A percentile compares a stretch with the other conserved stretches of the same genome.
phyloP scores from a whole-genome alignment of 2,797 vertebrate genomes.

The Bufotes viridis region DNA sequence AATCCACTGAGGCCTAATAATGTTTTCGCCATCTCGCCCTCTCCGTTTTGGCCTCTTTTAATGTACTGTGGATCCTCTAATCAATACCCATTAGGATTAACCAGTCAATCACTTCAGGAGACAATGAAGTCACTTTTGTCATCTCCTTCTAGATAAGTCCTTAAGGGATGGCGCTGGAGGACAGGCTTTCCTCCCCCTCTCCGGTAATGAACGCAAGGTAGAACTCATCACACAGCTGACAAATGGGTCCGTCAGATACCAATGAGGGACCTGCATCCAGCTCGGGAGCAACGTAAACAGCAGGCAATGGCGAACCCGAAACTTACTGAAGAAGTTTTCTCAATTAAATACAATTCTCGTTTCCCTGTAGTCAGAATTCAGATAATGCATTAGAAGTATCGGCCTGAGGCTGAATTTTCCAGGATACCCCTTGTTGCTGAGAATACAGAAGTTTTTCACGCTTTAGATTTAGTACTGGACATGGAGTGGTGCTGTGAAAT shows the following conservation, averaged over 20 bases:
- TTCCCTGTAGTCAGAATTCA: not conserved
- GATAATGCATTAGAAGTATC: not conserved
- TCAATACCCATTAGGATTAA: constrained; percentile 80
- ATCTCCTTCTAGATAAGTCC: constrained; percentile 40
- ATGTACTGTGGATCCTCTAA: constrained; percentile 71
- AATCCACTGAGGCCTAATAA: constrained; percentile 1
- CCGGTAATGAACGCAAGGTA: constrained; percentile 20
- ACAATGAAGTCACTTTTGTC: constrained; percentile 74
- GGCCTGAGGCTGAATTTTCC: not conserved
- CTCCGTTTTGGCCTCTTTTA: constrained; percentile 68
- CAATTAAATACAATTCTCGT: not conserved
- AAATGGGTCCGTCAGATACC: constrained; percentile 20
- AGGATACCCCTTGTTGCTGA: not conserved
- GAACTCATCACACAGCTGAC: not conserved
- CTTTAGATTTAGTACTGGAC: not conserved
- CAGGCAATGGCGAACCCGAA: not conserved
- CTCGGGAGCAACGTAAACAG: not conserved
- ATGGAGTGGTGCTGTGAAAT: not conserved
- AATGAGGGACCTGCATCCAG: not conserved
- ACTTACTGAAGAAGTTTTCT: not conserved
- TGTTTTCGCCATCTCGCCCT: constrained; percentile 50
- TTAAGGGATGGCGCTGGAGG: not conserved
- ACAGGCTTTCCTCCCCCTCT: not conserved
- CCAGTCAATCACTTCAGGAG: constrained; percentile 72
- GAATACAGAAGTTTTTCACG: not conserved